Base-by-base conservation (phyloP, 2,797 vertebrate genomes). In the Cyclura pinguis region DNA sequence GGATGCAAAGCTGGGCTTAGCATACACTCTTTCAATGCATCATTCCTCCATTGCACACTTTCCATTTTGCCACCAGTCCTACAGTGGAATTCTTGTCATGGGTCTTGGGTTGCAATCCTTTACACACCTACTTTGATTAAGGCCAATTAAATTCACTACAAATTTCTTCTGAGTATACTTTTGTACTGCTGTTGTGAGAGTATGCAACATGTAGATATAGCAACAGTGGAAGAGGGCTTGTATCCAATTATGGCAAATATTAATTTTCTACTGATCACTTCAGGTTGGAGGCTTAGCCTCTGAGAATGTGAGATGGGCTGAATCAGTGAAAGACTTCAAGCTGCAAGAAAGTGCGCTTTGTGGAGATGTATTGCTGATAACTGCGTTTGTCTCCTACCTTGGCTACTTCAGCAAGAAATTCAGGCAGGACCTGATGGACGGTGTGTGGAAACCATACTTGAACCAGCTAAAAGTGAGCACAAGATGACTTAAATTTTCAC, bases 381-480 rank as follows among this genome's bases (percentile, higher is more conserved):
- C 98, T 0, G 98, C 99, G 88, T 99, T 99, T 3, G 94, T 99
- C 86, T 99, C 99, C 24, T 99, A 99, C 97, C 96, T 99, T 84
- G 99, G 99, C 12, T 99, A 99, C 96, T 99, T 99, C 96, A 99
- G 98, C 81, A 98, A 97, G 92, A 97, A 90, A 92, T 99, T 98
- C 94, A 97, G 99, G 18, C 97, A 98, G 12, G 98, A 98, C 64
- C 98, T 99, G 32, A 97, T 99, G 98, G 98, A 99, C 1, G 86
- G 94, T 82, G 95, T 90, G 85, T 99, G 99, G 99, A 98, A 97
- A 92, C 99, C 99, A 0, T 99, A 98, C 91, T 97, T 99, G 92
- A 96, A 95, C 42, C 98, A 98, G 94, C 97, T 99, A 10, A 86
- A 98, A 93, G 99, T 99, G 89, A 24, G 97, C 80, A 74, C 14